These are phyloP conservation scores for Oxyteleia sp. DNA, from an alignment of 2,888 invertebrate species.

Conservation along the genomic window DNA sequence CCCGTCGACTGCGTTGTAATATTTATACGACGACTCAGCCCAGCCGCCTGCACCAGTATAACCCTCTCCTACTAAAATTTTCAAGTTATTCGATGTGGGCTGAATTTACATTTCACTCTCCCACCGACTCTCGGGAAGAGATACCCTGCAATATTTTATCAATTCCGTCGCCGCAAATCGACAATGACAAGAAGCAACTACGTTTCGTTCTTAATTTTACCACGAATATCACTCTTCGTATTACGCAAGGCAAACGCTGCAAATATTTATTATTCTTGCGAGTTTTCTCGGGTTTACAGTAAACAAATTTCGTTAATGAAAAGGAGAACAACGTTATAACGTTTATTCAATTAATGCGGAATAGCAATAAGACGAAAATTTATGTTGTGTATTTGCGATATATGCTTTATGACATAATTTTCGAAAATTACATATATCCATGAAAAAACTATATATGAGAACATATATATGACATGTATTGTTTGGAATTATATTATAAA, in stretches of 20 bases:
- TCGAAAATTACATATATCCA: too few relatives aligned
- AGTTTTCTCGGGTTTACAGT: background rate
- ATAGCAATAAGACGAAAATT: too few relatives aligned
- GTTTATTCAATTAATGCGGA: too few relatives aligned
- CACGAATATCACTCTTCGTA: background rate
- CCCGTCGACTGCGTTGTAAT: constrained; percentile 34
- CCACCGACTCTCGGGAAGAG: background rate
- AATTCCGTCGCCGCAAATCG: constrained; percentile 9
- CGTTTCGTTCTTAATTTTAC: background rate
- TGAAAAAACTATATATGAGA: too few relatives aligned
- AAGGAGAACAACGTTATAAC: too few relatives aligned
- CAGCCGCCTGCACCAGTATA: constrained; percentile 14
- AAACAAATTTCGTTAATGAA: too few relatives aligned
- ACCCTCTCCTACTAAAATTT: constrained; percentile 44
- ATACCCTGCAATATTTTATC: constrained; percentile 18
- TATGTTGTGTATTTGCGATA: too few relatives aligned
- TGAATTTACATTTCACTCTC: constrained; percentile 31
- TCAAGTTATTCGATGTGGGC: constrained; percentile 43
- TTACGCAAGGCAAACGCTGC: background rate
- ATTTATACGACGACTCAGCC: constrained; percentile 38
- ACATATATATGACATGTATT: too few relatives aligned
- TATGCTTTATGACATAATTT: too few relatives aligned
- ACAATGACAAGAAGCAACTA: background rate
- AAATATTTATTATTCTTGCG: background rate
- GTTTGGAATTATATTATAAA: too few relatives aligned